Conservation (phyloP, 2,797 vertebrate species). For the Falco columbarius region DNA sequence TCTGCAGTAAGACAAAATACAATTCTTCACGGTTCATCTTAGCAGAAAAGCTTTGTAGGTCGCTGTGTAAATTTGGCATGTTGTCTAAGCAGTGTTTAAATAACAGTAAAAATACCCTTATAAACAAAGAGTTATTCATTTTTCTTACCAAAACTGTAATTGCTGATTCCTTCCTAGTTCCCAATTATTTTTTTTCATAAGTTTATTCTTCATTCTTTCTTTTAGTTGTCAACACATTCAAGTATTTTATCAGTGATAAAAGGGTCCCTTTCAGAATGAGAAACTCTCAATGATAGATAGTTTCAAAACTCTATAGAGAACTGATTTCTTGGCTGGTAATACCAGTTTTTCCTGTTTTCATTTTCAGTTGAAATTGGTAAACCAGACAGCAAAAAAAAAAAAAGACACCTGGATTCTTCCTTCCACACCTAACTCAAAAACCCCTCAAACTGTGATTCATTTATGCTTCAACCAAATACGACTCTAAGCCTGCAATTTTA, state of each 20-base stretch:
- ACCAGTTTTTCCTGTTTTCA: background rate
- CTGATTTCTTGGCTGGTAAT: background rate
- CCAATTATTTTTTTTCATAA: rapidly evolving
- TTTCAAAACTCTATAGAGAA: background rate
- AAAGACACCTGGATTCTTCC: background rate
- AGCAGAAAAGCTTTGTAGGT: background rate
- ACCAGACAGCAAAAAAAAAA: background rate
- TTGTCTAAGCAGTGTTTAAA: background rate
- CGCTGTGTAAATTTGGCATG: background rate
- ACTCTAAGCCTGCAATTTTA: background rate
- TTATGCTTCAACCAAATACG: background rate
- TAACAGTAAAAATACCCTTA: background rate
- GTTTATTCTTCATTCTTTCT: background rate
- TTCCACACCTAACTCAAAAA: background rate
- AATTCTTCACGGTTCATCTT: background rate
- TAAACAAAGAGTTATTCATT: background rate
- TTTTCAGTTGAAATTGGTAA: background rate
- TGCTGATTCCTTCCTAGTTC: background rate
- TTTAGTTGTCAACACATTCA: background rate
- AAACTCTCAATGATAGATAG: background rate
- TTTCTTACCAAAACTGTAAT: background rate
- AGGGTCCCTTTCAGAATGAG: background rate
- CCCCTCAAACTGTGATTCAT: background rate
- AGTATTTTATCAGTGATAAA: background rate
- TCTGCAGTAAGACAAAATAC: background rate